Evolutionary conservation across 1,140 invertebrate genomes (phyloP).

Genomic region (Aphelinus certus): DNA sequence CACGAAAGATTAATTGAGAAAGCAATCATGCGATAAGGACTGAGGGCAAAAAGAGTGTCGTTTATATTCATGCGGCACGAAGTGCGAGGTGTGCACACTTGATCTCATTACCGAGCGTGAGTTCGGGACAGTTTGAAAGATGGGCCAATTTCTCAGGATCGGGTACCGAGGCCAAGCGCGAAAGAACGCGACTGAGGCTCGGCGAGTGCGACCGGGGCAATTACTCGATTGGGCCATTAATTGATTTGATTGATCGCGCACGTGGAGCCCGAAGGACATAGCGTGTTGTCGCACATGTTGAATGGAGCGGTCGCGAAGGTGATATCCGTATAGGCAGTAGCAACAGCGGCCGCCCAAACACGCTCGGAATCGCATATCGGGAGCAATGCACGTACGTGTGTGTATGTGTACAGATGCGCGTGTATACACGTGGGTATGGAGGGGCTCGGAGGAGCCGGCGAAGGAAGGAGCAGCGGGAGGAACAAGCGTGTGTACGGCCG

Average conservation of each 20-base stretch:
- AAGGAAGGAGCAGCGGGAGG: slow-evolving; percentile 31
- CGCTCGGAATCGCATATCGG: slow-evolving; percentile 20
- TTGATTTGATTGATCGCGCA: slow-evolving; percentile 64
- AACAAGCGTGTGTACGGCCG: slow-evolving; percentile 36
- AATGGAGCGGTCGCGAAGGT: slow-evolving; percentile 42
- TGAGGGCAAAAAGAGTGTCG: too few species aligned
- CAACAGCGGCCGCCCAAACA: slow-evolving; percentile 36
- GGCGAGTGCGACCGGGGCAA: slow-evolving; percentile 24
- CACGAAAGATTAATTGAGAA: too few species aligned
- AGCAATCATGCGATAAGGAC: too few species aligned
- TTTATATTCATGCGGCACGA: too few species aligned
- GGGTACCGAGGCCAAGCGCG: neutral
- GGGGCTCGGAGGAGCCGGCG: slow-evolving; percentile 32
- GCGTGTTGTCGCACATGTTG: too few species aligned
- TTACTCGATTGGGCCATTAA: slow-evolving; percentile 61
- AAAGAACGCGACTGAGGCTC: neutral
- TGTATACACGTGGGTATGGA: slow-evolving; percentile 21
- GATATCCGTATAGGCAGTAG: slow-evolving; percentile 45
- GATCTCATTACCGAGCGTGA: too few species aligned
- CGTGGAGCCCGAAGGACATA: slow-evolving; percentile 11
- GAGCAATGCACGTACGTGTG: slow-evolving; percentile 43
- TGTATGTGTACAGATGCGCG: slow-evolving; percentile 35
- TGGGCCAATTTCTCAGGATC: too few species aligned
- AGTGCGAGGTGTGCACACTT: too few species aligned
- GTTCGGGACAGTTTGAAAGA: too few species aligned